phyloP scores from a whole-genome alignment of 2,888 invertebrate genomes.

The Perizoma flavofasciatum region DNA sequence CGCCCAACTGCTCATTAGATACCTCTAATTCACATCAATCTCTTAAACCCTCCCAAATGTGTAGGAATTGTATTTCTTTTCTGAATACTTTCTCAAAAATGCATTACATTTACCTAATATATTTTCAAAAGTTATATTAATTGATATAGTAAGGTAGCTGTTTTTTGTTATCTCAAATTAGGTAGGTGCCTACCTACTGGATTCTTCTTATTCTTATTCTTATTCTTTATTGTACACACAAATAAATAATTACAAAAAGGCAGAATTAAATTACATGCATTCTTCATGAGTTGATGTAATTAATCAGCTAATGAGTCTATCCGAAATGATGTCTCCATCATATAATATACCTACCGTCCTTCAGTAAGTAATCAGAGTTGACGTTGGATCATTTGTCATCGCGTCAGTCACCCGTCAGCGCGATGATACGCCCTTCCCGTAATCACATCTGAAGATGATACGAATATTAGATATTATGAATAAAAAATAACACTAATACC shows the following conservation, averaged over 20 bases:
- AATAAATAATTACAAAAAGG: too few species aligned
- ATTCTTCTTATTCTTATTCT: too few species aligned
- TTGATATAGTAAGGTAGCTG: too few species aligned
- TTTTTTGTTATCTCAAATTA: background rate
- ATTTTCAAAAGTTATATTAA: background rate
- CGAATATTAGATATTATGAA: background rate
- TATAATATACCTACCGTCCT: conserved; percentile 17
- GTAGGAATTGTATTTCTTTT: conserved; percentile 42
- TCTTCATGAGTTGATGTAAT: conserved; percentile 14
- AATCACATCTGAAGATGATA: conserved; percentile 52
- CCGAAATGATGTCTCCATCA: conserved; percentile 25
- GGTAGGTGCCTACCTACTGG: background rate
- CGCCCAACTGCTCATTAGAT: conserved; percentile 76
- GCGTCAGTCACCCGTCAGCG: conserved; percentile 70
- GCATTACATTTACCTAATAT: background rate
- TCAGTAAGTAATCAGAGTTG: conserved; percentile 51
- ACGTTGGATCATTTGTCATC: conserved; percentile 70
- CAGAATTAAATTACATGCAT: too few species aligned
- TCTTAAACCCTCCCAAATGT: conserved; percentile 54
- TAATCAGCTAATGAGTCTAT: conserved; percentile 21
- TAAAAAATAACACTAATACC: too few species aligned
- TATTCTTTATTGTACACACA: too few species aligned
- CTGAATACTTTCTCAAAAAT: conserved; percentile 1
- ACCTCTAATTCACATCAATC: conserved; percentile 76
- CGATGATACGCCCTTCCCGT: conserved; percentile 68